Conservation (phyloP, 1,140 invertebrate species). For the Drosophila virilis region DNA sequence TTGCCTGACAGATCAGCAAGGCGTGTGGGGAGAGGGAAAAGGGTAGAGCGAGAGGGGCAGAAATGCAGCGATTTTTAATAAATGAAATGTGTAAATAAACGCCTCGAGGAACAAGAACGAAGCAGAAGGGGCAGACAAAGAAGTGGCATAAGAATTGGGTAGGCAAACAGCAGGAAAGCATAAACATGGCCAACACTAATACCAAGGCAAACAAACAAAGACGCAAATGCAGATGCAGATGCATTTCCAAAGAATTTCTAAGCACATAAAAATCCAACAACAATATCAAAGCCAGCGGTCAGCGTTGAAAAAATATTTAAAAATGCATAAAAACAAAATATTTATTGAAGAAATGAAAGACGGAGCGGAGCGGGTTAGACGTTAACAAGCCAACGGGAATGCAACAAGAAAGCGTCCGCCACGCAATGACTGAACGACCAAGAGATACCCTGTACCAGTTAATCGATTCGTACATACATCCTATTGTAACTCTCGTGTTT, state of each 20-base stretch:
- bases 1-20: constrained; percentile 18
- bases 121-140: not conserved
- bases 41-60: not conserved
- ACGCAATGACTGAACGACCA: not conserved
- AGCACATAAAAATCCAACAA: constrained; percentile 58
- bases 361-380: not conserved
- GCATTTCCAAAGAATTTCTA: constrained; percentile 79
- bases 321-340: constrained; percentile 83
- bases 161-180: constrained; percentile 80
- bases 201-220: constrained; percentile 74
- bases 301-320: constrained; percentile 76
- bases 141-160: constrained; percentile 63
- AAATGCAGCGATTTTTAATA: constrained; percentile 73
- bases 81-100: constrained; percentile 80
- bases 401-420: not conserved
- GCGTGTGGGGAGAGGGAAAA: too few species aligned
- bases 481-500: too few species aligned
- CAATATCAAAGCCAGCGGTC: constrained; percentile 66
- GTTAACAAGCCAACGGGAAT: constrained; percentile 39
- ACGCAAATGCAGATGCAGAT: constrained; percentile 44
- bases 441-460: not conserved
- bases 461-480: too few species aligned
- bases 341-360: constrained; percentile 60
- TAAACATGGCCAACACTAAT: constrained; percentile 74
- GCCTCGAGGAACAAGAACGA: constrained; percentile 10